Evolutionary conservation across 2,113 vertebrate species (phyloP).

Genomic region (Limnothrissa miodon): DNA sequence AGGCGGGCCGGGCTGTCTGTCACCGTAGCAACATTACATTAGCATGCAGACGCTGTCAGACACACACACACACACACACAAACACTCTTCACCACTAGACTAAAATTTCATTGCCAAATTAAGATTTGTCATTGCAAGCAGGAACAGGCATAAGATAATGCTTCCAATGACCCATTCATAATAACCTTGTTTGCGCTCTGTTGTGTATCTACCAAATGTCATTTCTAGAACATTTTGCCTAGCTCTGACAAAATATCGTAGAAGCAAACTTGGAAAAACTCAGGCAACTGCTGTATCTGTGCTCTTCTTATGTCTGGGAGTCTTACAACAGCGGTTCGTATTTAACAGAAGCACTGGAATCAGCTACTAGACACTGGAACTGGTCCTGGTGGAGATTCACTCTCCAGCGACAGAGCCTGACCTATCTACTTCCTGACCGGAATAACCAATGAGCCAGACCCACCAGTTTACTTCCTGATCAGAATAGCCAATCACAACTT

Average conservation of each 20-base stretch:
- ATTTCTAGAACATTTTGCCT: neutral
- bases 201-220: neutral
- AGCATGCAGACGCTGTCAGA: neutral
- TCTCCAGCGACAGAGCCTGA: constrained; percentile 33
- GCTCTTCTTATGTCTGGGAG: neutral
- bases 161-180: neutral
- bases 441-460: constrained; percentile 7
- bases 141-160: neutral
- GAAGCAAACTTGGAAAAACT: neutral
- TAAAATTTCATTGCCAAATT: neutral
- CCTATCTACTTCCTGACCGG: constrained; percentile 29
- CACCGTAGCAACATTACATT: neutral
- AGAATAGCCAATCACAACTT: constrained; percentile 27
- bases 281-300: no score
- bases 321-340: neutral
- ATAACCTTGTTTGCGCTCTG: neutral
- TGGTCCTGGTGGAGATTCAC: constrained; percentile 14
- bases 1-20: neutral
- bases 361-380: neutral
- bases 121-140: neutral
- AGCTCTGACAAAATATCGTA: neutral
- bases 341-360: neutral
- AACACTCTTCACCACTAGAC: neutral
- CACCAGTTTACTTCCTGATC: neutral
- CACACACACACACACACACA: neutral